Conservation (phyloP, 2,797 vertebrate genomes). For the Benthosema pterotum region DNA sequence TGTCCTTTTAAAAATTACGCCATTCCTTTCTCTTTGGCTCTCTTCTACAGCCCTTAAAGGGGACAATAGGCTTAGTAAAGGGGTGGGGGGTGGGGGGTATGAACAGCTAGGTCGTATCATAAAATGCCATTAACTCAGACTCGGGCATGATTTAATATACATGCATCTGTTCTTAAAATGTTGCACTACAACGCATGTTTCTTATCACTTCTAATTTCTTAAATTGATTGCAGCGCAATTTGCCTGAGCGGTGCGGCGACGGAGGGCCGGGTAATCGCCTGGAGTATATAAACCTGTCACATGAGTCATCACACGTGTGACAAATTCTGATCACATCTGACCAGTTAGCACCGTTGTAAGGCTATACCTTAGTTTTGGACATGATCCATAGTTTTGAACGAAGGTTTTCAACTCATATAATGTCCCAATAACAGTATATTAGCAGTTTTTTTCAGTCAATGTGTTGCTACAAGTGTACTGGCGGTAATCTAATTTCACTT, state of each 20-base stretch:
- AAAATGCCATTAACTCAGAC: not conserved
- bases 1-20: not conserved
- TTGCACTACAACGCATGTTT: slow-evolving; percentile 43
- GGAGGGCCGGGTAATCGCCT: not conserved
- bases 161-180: slow-evolving; percentile 34
- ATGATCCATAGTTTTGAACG: not conserved
- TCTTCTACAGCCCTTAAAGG: slow-evolving; percentile 23
- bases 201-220: slow-evolving; percentile 46
- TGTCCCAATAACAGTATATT: not conserved
- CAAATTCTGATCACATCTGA: slow-evolving; percentile 6
- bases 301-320: slow-evolving; percentile 9
- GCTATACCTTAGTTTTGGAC: not conserved
- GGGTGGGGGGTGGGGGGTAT: not conserved
- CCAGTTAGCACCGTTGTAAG: not conserved
- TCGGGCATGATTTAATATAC: slow-evolving; percentile 31
- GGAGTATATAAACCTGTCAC: slow-evolving; percentile 2
- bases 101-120: slow-evolving; percentile 1
- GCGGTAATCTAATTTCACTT: slow-evolving; percentile 17
- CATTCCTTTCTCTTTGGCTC: slow-evolving; percentile 1
- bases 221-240: slow-evolving; percentile 44
- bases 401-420: slow-evolving; percentile 24
- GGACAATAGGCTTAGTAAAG: not conserved
- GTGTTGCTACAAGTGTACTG: slow-evolving; percentile 9
- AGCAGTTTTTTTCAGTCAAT: no score
- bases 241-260: slow-evolving; percentile 13